Evolutionary conservation across 2,888 invertebrate species (phyloP).

Genomic region (Sphaeridia pumilis): DNA sequence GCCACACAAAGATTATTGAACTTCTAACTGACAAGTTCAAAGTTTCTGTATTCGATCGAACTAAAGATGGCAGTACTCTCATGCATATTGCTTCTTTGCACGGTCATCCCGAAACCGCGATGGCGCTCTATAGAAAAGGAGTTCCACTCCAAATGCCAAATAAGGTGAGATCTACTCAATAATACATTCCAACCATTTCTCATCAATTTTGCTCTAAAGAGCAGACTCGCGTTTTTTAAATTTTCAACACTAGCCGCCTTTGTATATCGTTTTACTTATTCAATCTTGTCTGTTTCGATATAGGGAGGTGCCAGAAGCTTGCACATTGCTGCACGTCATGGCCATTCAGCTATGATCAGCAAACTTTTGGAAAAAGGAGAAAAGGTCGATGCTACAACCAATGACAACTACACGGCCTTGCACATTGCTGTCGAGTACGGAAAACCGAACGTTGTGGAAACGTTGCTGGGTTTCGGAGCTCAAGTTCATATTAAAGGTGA

Average conservation of each 20-base stretch:
- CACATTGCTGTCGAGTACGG: constrained; percentile 94
- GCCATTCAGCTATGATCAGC: constrained; percentile 94
- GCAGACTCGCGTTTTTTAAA: too few species aligned
- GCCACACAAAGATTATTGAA: constrained; percentile 91
- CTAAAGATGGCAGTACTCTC: constrained; percentile 94
- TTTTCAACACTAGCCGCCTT: not conserved
- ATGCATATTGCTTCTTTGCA: constrained; percentile 97
- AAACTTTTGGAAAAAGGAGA: constrained; percentile 92
- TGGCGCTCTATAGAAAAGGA: constrained; percentile 96
- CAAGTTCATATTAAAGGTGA: constrained; percentile 83
- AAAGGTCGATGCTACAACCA: constrained; percentile 87
- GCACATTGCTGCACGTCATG: constrained; percentile 93
- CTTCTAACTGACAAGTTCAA: constrained; percentile 94
- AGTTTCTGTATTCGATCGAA: constrained; percentile 89
- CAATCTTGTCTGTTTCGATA: not conserved
- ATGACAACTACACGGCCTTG: constrained; percentile 93
- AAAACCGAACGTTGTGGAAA: constrained; percentile 89
- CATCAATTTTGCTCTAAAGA: too few species aligned
- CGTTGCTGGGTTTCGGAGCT: constrained; percentile 88
- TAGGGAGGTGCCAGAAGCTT: constrained; percentile 91
- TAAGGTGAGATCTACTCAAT: constrained; percentile 50
- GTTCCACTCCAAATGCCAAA: constrained; percentile 99
- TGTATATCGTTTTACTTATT: not conserved
- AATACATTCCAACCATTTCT: too few species aligned
- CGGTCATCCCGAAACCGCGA: constrained; percentile 95